Conservation (phyloP, 2,113 vertebrate genomes). For the Entelurus aequoreus region DNA sequence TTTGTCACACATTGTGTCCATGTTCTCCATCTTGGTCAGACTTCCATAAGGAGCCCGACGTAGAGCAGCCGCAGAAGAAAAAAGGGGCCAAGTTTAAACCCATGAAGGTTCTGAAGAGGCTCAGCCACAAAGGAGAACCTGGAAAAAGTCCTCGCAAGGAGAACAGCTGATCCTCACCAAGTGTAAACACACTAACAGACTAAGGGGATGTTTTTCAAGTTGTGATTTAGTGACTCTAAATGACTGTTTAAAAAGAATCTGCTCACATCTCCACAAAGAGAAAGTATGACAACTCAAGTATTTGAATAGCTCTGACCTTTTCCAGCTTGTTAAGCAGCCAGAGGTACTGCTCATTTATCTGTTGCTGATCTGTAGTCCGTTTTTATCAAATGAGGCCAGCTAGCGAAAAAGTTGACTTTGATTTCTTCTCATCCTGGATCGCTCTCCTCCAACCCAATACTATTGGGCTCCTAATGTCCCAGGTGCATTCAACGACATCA, state of each 20-base stretch:
- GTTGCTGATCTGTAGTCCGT: neutral
- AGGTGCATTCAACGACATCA: no score
- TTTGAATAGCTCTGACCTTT: constrained; percentile 31
- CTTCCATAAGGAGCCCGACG: constrained; percentile 81
- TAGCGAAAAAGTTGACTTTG: neutral
- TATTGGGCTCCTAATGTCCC: no score
- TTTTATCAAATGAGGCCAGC: neutral
- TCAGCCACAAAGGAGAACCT: constrained; percentile 81
- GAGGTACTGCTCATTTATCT: neutral
- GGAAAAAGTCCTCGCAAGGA: constrained; percentile 79
- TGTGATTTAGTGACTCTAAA: neutral
- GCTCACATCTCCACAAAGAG: constrained; percentile 9
- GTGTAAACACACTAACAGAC: neutral
- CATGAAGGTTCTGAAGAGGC: constrained; percentile 88
- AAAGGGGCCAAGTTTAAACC: constrained; percentile 90
- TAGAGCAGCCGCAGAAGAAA: constrained; percentile 75
- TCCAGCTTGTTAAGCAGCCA: neutral
- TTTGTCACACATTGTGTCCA: neutral
- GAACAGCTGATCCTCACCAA: constrained; percentile 70
- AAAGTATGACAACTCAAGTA: constrained; percentile 5
- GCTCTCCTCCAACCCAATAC: no score
- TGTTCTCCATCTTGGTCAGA: constrained; percentile 64
- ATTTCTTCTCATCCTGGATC: neutral
- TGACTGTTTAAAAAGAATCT: constrained; percentile 8
- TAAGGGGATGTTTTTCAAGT: neutral